Percentiles rank a stretch among this genome's conserved stretches.
phyloP scores from a whole-genome alignment of 2,113 vertebrate genomes.

The Urocitellus parryii region DNA sequence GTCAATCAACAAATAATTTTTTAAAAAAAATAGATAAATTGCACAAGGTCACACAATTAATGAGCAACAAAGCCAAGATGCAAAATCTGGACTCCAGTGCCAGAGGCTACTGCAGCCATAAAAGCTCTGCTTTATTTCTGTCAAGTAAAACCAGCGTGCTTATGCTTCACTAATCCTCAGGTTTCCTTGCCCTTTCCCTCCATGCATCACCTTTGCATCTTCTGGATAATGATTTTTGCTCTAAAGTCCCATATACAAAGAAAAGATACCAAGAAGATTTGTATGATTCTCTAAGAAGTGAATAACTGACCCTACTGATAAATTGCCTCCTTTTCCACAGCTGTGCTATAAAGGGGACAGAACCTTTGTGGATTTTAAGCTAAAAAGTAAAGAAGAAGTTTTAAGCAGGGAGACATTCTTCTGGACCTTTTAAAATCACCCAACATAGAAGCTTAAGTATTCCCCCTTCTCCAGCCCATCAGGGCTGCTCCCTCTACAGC shows the following conservation, averaged over 20 bases:
- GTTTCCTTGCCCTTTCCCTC: fast-evolving
- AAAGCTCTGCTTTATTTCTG: neutral
- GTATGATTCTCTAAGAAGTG: neutral
- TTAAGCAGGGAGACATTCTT: neutral
- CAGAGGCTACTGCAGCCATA: too few species aligned
- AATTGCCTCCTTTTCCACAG: neutral
- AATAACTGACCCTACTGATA: neutral
- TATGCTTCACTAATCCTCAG: fast-evolving
- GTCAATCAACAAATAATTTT: too few species aligned
- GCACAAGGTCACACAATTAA: neutral
- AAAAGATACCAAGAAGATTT: neutral
- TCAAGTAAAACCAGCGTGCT: neutral
- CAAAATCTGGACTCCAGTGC: neutral
- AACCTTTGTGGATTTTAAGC: neutral
- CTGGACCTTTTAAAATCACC: neutral
- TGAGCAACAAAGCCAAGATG: neutral
- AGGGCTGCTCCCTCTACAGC: neutral
- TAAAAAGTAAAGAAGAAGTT: neutral
- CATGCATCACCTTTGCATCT: neutral
- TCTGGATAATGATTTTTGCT: neutral
- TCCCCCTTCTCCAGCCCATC: neutral
- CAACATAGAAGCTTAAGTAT: neutral
- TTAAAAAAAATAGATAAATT: neutral
- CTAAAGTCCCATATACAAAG: neutral
- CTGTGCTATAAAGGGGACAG: neutral